Evolutionary conservation across 2,113 vertebrate species (phyloP).

Genomic region (Lasiurus cinereus): DNA sequence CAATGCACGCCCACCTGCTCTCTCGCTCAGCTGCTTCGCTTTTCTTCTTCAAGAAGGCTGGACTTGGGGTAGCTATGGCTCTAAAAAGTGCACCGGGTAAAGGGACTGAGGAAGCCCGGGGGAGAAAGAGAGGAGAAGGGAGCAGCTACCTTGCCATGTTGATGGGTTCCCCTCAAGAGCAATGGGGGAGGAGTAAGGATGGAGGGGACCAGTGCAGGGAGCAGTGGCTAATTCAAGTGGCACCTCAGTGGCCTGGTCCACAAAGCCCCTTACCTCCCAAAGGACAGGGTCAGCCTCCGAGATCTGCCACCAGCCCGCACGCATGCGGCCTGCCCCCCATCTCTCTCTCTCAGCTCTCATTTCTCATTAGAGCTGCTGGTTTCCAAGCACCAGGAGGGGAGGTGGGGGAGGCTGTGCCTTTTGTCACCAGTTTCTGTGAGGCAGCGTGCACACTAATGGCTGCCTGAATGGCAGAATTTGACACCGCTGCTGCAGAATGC

Average conservation of each 20-base stretch:
- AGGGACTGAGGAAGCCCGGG: not conserved
- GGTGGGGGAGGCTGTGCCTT: slow-evolving; percentile 69
- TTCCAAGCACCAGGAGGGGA: slow-evolving; percentile 65
- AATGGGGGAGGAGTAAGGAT: not conserved
- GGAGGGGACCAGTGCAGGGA: not conserved
- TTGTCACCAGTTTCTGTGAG: slow-evolving; percentile 46
- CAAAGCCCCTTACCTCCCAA: slow-evolving; percentile 33
- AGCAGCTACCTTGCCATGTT: rapidly evolving
- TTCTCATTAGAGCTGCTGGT: slow-evolving; percentile 69
- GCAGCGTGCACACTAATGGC: slow-evolving; percentile 59
- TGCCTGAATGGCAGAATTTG: slow-evolving; percentile 60
- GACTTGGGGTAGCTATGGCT: not conserved
- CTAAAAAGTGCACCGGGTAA: not conserved
- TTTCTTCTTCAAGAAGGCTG: not conserved
- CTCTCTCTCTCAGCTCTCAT: slow-evolving; percentile 52
- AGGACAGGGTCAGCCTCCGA: slow-evolving; percentile 67
- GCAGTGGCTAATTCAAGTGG: slow-evolving; percentile 51
- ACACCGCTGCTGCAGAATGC: slow-evolving; percentile 39
- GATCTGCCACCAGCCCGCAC: not conserved
- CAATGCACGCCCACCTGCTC: slow-evolving; percentile 62
- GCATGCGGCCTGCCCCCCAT: not conserved
- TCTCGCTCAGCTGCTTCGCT: not conserved
- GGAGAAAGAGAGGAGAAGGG: not conserved
- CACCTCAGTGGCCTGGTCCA: not conserved
- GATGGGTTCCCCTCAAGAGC: not conserved